Evolutionary conservation across 2,888 invertebrate species (phyloP), one percentile per base, ranked within the genome.

Genomic region (Galerucella calmariensis): DNA sequence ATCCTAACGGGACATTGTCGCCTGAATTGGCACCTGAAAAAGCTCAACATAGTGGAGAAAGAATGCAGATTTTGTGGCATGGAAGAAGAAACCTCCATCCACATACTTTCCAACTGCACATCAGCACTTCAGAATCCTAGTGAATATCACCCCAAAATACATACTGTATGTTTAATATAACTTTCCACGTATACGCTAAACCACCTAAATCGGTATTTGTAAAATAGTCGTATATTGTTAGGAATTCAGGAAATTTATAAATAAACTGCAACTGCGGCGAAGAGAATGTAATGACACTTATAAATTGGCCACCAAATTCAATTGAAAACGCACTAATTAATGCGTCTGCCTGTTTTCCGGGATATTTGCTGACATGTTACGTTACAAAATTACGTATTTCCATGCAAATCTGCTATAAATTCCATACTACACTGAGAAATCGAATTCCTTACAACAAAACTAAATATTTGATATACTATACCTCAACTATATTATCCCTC

Each of bases 171-270:
- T 48, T 48, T 48, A 6, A 6, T 48, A 14, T 41, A 41, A 41
- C 1, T 48, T 59, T 67, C 62, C 27, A 67, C 63, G 2, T 27
- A 27, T 27, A 69, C 69, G 69, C 16, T 56, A 56, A 56, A 56
- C n/a, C 16, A 9, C 56, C 56, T 10, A 56, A 56, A 56, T 56
- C 16, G 56, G 20, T 56, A 56, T 53, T 53, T n/a, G 53, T 16
- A n/a, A 53, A 56, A 16, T 10, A n/a, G 56, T 56, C 56, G 56
- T 56, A 16, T 56, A 56, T 56, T 56, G 56, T 56, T 20, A 56
- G 56, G 56, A 56, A 56, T 56, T 56, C 56, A 10, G 56, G 69
- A 74, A 69, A 74, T 67, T 69, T 61, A 70, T 70, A 70, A 68
- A 73, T 62, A 62, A 41, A 41, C 16, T 14, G 62, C 62, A 35